Conservation (phyloP, 2,888 invertebrate genomes). For the Dorcus hopei region DNA sequence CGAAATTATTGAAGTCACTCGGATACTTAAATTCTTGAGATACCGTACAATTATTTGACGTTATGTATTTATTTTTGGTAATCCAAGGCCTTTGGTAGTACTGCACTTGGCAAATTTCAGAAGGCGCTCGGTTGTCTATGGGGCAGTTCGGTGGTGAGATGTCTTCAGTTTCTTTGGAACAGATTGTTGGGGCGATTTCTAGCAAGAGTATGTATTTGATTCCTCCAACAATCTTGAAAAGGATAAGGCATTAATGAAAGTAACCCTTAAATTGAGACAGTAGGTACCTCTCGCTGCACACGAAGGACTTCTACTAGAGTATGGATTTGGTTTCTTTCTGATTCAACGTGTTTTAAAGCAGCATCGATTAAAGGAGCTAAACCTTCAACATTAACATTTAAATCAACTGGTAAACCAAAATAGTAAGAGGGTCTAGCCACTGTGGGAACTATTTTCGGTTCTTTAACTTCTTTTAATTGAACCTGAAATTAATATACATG, state of each 20-base stretch:
- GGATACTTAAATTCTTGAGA: constrained; percentile 51
- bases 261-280: constrained; percentile 18
- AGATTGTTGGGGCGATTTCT: constrained; percentile 52
- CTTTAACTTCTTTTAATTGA: too few species aligned
- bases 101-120: constrained; percentile 57
- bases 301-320: constrained; percentile 50
- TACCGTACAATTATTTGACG: constrained; percentile 64
- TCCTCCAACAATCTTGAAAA: constrained; percentile 56
- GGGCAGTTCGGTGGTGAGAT: constrained; percentile 36
- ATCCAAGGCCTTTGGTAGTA: constrained; percentile 67
- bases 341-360: constrained; percentile 52
- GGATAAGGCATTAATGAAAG: constrained; percentile 29
- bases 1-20: constrained; percentile 37
- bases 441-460: too few species aligned
- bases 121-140: constrained; percentile 28
- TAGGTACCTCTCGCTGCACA: constrained; percentile 58
- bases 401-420: constrained; percentile 53
- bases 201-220: constrained; percentile 57
- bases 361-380: constrained; percentile 51
- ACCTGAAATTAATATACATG: too few species aligned
- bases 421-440: too few species aligned
- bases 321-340: constrained; percentile 44
- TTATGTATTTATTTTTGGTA: constrained; percentile 58
- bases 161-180: constrained; percentile 39
- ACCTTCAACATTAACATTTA: constrained; percentile 54